Evolutionary conservation across 2,888 invertebrate species (phyloP).

Genomic region (Athalia rosae): DNA sequence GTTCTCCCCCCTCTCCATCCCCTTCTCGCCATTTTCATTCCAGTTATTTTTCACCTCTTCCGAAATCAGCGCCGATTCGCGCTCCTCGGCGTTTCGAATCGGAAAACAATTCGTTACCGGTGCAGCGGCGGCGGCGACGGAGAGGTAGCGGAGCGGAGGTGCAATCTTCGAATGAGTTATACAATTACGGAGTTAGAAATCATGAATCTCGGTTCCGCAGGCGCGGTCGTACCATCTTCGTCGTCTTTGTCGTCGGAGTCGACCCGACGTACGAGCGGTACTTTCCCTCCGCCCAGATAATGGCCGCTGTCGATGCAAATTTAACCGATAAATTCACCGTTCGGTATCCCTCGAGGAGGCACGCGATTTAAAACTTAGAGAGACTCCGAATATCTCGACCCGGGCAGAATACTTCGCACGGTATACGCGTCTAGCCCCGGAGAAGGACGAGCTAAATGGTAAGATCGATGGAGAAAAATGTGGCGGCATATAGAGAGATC

Average conservation of each 20-base stretch:
- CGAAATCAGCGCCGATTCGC: no score
- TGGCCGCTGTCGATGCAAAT: constrained; percentile 60
- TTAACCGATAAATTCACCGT: constrained; percentile 48
- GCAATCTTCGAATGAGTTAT: constrained; percentile 37
- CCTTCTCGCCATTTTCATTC: no score
- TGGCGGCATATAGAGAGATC: no score
- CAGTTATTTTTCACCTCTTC: no score
- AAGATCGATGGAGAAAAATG: constrained; percentile 54
- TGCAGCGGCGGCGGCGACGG: neutral
- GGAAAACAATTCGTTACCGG: neutral
- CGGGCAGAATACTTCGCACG: constrained; percentile 58
- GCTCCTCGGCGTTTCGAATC: neutral
- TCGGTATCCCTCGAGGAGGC: constrained; percentile 52
- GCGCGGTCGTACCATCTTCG: neutral
- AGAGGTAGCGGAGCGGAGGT: neutral
- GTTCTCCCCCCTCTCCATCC: no score
- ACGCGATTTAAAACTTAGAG: constrained; percentile 66
- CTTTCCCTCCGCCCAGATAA: constrained; percentile 51
- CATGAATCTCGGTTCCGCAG: constrained; percentile 25
- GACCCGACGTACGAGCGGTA: constrained; percentile 4
- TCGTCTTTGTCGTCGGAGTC: no score
- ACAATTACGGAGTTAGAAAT: constrained; percentile 27
- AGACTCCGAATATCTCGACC: constrained; percentile 65
- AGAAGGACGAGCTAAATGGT: constrained; percentile 38
- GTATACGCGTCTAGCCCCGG: constrained; percentile 50